A percentile compares a stretch with the other conserved stretches of the same genome.
Evolutionary conservation across 2,888 invertebrate species (phyloP).

Genomic region (Cerastoderma edule): DNA sequence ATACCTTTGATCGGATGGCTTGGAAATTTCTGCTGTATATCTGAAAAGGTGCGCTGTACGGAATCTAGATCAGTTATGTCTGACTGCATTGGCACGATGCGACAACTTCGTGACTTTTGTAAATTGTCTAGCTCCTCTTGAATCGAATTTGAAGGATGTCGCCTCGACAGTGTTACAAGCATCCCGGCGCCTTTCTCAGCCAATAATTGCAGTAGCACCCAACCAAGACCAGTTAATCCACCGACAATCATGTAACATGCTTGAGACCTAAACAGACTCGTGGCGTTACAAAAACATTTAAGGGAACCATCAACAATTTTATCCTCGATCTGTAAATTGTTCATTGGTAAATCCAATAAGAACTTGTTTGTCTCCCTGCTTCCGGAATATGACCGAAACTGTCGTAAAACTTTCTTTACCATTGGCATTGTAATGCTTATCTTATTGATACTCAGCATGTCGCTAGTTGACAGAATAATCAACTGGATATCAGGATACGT

Average conservation of each 20-base stretch:
- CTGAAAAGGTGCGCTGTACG: too few species aligned
- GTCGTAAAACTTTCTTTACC: neutral
- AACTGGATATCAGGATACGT: neutral
- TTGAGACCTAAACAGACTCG: conserved; percentile 43
- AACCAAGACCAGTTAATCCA: conserved; percentile 69
- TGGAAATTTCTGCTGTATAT: too few species aligned
- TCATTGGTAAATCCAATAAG: conserved; percentile 1
- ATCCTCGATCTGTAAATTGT: neutral
- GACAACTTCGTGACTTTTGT: too few species aligned
- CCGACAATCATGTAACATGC: conserved; percentile 64
- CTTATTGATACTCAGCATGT: neutral
- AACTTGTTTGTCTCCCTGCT: neutral
- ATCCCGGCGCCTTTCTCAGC: conserved; percentile 66
- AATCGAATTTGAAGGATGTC: too few species aligned
- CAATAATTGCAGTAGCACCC: conserved; percentile 59
- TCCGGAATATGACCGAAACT: neutral
- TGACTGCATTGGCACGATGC: too few species aligned
- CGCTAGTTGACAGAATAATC: neutral
- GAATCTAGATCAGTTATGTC: too few species aligned
- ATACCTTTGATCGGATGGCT: too few species aligned
- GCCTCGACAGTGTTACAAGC: too few species aligned
- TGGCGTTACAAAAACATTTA: neutral
- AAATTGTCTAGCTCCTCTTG: too few species aligned
- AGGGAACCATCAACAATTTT: neutral
- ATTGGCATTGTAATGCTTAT: neutral